Conservation (phyloP, 2,113 vertebrate species). For the Paracanthobrama guichenoti region DNA sequence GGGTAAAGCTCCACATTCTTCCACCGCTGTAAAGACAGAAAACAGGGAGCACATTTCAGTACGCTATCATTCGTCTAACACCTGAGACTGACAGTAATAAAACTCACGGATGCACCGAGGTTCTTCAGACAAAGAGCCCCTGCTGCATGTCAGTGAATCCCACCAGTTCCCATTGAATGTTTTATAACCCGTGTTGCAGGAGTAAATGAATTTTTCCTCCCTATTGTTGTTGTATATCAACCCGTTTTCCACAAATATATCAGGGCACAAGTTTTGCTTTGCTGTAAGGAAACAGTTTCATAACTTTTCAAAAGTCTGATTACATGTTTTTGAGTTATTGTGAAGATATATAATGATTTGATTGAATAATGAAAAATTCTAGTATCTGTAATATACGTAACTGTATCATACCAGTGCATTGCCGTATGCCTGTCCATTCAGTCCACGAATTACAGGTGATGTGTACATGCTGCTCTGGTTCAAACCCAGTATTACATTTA, state of each 20-base stretch:
- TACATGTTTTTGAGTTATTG: neutral
- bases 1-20: neutral
- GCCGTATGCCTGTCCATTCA: neutral
- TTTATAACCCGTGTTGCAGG: no score
- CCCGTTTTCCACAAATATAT: neutral
- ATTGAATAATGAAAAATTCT: neutral
- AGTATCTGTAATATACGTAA: no score
- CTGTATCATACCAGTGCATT: neutral
- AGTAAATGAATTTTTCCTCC: no score
- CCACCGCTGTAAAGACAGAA: neutral
- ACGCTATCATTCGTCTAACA: no score
- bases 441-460: neutral
- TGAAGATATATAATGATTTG: neutral
- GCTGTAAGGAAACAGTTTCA: neutral
- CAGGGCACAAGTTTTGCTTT: neutral
- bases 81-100: neutral
- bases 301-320: neutral
- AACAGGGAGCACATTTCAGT: neutral
- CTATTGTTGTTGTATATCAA: accelerated
- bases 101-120: constrained; percentile 5
- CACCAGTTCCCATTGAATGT: no score
- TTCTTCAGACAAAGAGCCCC: no score
- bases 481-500: neutral
- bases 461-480: neutral
- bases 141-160: no score